Evolutionary conservation across 2,113 vertebrate genomes (phyloP).

Genomic region (Zingel zingel): DNA sequence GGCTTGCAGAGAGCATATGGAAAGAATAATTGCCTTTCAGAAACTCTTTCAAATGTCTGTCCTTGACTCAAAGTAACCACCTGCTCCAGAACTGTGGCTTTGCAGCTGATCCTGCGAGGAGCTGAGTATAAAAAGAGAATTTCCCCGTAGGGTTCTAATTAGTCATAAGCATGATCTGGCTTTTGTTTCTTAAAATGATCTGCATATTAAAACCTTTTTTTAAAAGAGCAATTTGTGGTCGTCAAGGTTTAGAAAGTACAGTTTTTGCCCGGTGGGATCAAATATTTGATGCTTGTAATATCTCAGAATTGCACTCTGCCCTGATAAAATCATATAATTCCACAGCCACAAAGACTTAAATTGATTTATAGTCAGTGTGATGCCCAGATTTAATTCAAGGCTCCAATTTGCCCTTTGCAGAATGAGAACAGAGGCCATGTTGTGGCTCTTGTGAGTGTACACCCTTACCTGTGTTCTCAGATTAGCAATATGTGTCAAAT

Average conservation of each 20-base stretch:
- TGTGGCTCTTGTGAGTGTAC: neutral
- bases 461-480: neutral
- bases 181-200: neutral
- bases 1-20: neutral
- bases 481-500: neutral
- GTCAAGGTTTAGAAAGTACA: neutral
- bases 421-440: neutral
- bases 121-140: neutral
- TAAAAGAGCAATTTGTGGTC: neutral
- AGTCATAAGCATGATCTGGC: neutral
- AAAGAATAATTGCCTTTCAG: neutral
- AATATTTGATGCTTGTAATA: neutral
- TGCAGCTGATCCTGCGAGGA: neutral
- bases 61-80: neutral
- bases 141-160: neutral
- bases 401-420: slow-evolving; percentile 8
- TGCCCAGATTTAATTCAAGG: neutral
- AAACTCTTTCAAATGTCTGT: neutral
- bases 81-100: neutral
- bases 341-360: neutral
- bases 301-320: neutral
- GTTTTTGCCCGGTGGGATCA: neutral
- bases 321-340: neutral
- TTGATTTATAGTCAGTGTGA: neutral
- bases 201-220: neutral